Evolutionary conservation across 2,888 invertebrate species (phyloP), one percentile per base, ranked within the genome.

Genomic region (Hypsopygia costalis): DNA sequence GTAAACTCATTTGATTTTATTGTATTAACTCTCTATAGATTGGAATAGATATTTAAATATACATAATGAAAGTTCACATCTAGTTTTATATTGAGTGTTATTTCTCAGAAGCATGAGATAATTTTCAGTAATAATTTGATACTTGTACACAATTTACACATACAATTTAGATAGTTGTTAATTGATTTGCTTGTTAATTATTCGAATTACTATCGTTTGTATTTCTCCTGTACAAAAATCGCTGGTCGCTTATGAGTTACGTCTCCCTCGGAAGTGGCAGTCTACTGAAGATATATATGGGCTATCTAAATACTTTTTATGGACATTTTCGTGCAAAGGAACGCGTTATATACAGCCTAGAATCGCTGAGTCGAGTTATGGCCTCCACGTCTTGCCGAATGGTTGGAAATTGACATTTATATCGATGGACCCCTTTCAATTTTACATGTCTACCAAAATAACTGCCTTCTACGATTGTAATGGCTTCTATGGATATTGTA

Each of bases 241-340:
- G 31, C 37, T 37, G 8, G 1, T n/a, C 25, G 31, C 38, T 32
- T 7, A 16, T 31, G 6, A 31, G 31, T 37, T 3, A 4, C 1
- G 25, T 5, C 25, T 1, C 8, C 5, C 7, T 5, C 25, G 6
- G 38, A 12, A 32, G 32, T 11, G 27, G 27, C 16, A 32, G 38
- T 31, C 31, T 31, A 32, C 38, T 27, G 38, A 38, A 38, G 67
- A 69, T 62, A 66, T 68, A 72, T 57, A 48, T 50, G 41, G 52
- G 43, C 47, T 58, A 64, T 65, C 65, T 67, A 62, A 66, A 68
- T 63, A 71, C 64, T 74, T 71, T 69, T 71, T 69, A 70, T 59
- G 67, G 61, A 43, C 47, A 49, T 65, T 65, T 58, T 51, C 55
- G 50, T 35, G 40, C 49, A 42, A 48, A 40, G 36, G 48, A 44